These are phyloP conservation scores for Bombus sibiricus DNA, from an alignment of 1,140 invertebrate species.

Conservation along the genomic window DNA sequence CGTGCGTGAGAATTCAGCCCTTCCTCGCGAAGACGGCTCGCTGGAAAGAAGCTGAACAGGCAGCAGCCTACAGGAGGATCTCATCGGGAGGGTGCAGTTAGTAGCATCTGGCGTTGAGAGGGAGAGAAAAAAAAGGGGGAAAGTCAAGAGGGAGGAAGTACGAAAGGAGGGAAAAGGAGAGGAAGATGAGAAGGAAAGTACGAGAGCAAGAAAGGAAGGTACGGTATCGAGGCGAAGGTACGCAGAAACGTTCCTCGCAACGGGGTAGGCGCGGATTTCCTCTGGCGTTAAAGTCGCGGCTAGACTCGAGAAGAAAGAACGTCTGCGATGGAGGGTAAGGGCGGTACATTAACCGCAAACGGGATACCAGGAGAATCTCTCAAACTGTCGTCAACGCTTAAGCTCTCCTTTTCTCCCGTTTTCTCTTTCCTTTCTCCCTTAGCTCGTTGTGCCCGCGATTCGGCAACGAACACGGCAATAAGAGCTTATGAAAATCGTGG, in stretches of 20 bases:
- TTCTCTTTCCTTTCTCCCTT: too few species aligned
- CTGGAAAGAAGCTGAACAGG: constrained; percentile 22
- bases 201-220: constrained; percentile 5
- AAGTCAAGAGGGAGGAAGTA: background rate
- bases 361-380: constrained; percentile 64
- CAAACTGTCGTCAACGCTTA: constrained; percentile 74
- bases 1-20: constrained; percentile 28
- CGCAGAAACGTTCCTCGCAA: constrained; percentile 30
- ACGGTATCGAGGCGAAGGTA: constrained; percentile 22
- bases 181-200: background rate
- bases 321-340: constrained; percentile 21
- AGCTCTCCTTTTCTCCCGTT: constrained; percentile 63
- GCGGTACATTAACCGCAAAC: constrained; percentile 69
- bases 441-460: constrained; percentile 21
- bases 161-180: constrained; percentile 16
- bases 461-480: constrained; percentile 35
- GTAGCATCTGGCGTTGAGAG: constrained; percentile 68
- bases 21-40: constrained; percentile 50
- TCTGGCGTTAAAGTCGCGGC: constrained; percentile 25
- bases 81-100: constrained; percentile 67
- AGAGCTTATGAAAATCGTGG: constrained; percentile 46
- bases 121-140: constrained; percentile 44
- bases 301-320: constrained; percentile 30
- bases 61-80: constrained; percentile 42
- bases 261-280: constrained; percentile 37